A percentile compares a stretch with the other conserved stretches of the same genome.
phyloP scores from a whole-genome alignment of 2,797 vertebrate genomes.

The Simalia tracyae region DNA sequence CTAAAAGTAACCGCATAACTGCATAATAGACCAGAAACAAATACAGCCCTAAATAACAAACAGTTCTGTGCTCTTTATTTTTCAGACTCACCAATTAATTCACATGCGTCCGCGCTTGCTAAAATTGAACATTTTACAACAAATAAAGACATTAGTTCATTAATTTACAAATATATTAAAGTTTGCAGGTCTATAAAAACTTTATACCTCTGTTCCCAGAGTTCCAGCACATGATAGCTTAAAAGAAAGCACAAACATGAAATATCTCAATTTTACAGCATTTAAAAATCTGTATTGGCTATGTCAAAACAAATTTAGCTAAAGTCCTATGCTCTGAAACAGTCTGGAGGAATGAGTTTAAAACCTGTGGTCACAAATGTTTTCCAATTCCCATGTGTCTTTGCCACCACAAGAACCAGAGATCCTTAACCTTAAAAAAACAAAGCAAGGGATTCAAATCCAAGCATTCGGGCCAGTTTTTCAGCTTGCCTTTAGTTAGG shows the following conservation, averaged over 20 bases:
- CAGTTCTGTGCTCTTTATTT: background rate
- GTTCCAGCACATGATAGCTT: background rate
- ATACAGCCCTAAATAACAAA: background rate
- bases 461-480: background rate
- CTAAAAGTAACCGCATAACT: background rate
- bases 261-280: background rate
- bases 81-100: background rate
- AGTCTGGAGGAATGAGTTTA: background rate
- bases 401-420: background rate
- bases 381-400: background rate
- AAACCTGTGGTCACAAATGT: background rate
- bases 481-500: background rate
- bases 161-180: background rate
- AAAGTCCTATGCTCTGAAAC: background rate
- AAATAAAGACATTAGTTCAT: background rate
- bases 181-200: background rate
- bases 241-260: background rate
- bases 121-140: background rate
- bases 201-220: background rate
- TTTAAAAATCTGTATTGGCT: background rate
- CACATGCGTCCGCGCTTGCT: background rate
- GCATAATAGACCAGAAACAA: background rate
- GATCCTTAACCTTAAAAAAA: background rate
- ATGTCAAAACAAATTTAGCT: background rate
- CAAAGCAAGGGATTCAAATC: background rate